Evolutionary conservation across 2,888 invertebrate species (phyloP).

Genomic region (Sphinx pinastri): DNA sequence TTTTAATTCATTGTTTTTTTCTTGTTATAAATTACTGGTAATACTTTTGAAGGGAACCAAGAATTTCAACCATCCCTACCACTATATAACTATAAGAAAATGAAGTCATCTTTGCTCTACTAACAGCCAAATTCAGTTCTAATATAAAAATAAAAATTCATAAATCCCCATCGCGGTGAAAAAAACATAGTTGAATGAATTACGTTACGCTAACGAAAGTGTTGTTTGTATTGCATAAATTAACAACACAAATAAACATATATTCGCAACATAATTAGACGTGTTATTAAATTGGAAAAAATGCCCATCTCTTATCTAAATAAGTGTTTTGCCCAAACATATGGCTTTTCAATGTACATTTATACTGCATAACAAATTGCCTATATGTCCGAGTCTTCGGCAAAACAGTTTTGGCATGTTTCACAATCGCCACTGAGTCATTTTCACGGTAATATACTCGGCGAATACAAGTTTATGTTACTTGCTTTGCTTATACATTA

Average conservation of each 20-base stretch:
- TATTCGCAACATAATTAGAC: constrained; percentile 3
- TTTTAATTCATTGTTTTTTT: too few relatives aligned
- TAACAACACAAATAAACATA: background rate
- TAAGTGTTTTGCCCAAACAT: background rate
- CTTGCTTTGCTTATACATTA: background rate
- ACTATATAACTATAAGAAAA: too few relatives aligned
- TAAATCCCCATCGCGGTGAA: background rate
- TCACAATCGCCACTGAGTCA: background rate
- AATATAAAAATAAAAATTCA: background rate
- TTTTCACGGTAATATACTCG: constrained; percentile 1
- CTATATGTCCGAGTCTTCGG: too few relatives aligned
- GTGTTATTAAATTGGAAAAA: background rate
- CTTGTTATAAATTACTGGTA: too few relatives aligned
- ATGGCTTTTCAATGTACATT: too few relatives aligned
- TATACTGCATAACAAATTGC: too few relatives aligned
- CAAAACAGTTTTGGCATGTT: background rate
- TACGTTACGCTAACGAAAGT: background rate
- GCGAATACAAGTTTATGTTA: background rate
- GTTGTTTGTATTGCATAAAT: background rate
- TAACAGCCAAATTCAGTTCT: background rate
- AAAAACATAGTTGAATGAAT: background rate
- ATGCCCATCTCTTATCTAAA: background rate
- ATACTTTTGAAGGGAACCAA: too few relatives aligned
- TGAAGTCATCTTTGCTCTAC: background rate
- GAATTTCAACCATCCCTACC: too few relatives aligned